Evolutionary conservation across 2,888 invertebrate genomes (phyloP), one percentile per base, ranked within the genome.

Genomic region (Cephus nigrinus): DNA sequence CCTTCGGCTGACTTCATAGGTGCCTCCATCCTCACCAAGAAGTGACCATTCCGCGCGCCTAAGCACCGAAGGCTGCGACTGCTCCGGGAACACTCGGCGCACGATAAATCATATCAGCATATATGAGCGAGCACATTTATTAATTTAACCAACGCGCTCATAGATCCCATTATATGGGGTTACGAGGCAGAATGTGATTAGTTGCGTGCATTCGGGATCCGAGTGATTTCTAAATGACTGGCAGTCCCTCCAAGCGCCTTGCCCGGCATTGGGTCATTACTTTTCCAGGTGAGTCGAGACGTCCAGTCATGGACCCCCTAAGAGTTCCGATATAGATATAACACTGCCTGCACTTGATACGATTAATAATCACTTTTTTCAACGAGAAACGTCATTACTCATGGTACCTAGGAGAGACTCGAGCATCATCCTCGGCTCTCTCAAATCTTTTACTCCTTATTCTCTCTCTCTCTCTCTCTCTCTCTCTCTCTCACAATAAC

Each of bases 181-280:
- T 83, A 83, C 83, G 79, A 78, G 79, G 83, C 83, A 79, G 82
- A 83, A 83, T 80, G 77, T 77, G 82, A 83, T 83, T 83, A 83
- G 82, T 76, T 36, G 35, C 77, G 78, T 36, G 69, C 78, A 80
- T 78, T 73, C 73, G 68, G 55, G 74, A 34, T 55, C 32, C 72
- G 12, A 73, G 40, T 69, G 69, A 33, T 69, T 71, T 68, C 55
- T 69, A 81, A 77, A 76, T 75, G 77, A 74, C 73, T 74, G 31
- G 80, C 31, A 34, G 12, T 73, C 32, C 4, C 32, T 23, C 32
- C 9, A 1, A 34, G 12, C 11, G 12, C 73, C 12, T 12, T 0
- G n/a, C 15, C 9, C 33, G 0, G 35, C 0, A 12, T 12, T 12
- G 23, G 73, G n/a, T 35, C 73, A 34, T 31, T 73, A 73, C 34